Percentiles rank a stretch among this genome's conserved stretches.
Evolutionary conservation across 2,888 invertebrate genomes (phyloP).

Genomic region (Yponomeuta malinellus): DNA sequence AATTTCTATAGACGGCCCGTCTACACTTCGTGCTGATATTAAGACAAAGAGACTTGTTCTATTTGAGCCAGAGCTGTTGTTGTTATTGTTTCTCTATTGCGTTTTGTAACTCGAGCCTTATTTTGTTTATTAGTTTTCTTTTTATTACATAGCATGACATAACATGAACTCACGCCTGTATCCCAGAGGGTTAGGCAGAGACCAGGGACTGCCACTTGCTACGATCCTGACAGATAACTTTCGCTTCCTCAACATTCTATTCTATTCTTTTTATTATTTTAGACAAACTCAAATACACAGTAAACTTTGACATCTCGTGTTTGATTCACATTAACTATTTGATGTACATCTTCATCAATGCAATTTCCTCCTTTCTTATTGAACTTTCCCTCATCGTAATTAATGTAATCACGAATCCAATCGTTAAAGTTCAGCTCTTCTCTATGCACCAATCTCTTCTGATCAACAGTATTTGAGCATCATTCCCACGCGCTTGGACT

Average conservation of each 20-base stretch:
- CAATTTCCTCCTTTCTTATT: not conserved
- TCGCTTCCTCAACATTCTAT: not conserved
- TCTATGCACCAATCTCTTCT: not conserved
- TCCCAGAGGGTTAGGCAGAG: too few relatives aligned
- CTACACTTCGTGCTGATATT: slow-evolving; percentile 7
- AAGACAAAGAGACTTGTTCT: slow-evolving; percentile 6
- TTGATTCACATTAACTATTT: too few relatives aligned
- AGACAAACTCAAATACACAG: not conserved
- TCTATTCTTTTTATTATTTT: not conserved
- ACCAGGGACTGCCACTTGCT: too few relatives aligned
- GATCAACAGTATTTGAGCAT: slow-evolving; percentile 7
- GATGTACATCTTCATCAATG: too few relatives aligned
- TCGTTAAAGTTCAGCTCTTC: not conserved
- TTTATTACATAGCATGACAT: not conserved
- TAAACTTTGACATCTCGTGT: not conserved
- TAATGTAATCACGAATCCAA: not conserved
- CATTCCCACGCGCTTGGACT: slow-evolving; percentile 18
- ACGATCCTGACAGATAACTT: not conserved
- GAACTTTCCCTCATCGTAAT: not conserved
- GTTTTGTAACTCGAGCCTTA: not conserved
- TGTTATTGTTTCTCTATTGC: not conserved
- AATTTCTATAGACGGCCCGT: slow-evolving; percentile 15
- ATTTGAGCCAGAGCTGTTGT: not conserved
- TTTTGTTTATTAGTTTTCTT: not conserved
- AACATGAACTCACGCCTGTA: too few relatives aligned